Base-by-base conservation (phyloP, 2,113 vertebrate species). In the Aspiorhynchus laticeps region DNA sequence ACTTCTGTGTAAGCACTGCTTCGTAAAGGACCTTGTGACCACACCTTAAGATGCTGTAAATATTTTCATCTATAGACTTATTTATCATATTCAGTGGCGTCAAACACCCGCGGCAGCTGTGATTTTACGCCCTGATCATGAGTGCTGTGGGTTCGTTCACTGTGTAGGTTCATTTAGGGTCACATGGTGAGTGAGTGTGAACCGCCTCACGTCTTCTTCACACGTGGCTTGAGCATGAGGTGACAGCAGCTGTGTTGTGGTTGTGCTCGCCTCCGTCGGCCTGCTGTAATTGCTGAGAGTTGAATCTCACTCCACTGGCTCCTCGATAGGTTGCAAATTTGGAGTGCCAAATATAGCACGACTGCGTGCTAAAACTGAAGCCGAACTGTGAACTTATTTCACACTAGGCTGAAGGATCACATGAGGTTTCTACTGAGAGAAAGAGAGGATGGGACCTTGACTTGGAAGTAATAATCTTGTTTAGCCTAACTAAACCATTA, bases 331-430 rank as follows among this genome's bases (percentile, higher is more conserved):
- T 63, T 89, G 88, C 63, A 83, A 86, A 73, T 90, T 51, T 84
- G 14, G 14, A 36, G 87, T 3, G 19, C 24, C 74, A 77, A 61
- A 85, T 83, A 33, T 82, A 46, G 43, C 43, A 80, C 80, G 83
- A 75, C 83, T 9, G n/a, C 4, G 31, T 82, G 89, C 71, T 79
- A 80, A 90, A 86, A 84, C 17, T 90, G 63, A 46, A 69, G 73
- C 80, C n/a, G 48, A 83, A 26, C 65, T 81, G 89, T 86, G 83
- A 90, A 87, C 80, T 61, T 83, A 80, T 77, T 84, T 90, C 59
- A 63, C 87, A 84, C 78, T 19, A n/a, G 48, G 19, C 77, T 85
- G 88, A 24, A 56, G 53, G 43, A 88, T 79, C 85, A 85, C 56
- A 77, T 85, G 89, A 83, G 82, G 71, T 12, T 48, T 53, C 46